These are phyloP conservation scores for Perccottus glenii DNA, from an alignment of 2,113 vertebrate species.

Conservation along the genomic window DNA sequence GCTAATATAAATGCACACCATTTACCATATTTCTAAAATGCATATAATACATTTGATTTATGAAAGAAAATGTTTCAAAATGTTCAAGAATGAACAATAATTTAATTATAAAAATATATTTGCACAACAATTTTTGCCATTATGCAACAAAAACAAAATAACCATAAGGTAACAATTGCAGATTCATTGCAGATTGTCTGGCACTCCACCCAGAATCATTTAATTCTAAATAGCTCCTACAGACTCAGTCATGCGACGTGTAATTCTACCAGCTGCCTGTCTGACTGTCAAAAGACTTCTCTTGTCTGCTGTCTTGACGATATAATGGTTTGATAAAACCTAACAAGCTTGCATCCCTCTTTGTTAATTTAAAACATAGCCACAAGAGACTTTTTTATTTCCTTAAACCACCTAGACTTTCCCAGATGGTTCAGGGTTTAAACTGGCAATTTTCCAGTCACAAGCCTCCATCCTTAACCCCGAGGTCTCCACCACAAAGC, in stretches of 20 bases:
- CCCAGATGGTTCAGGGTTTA: conserved; percentile 56
- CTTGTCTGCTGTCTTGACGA: conserved; percentile 7
- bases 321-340: conserved; percentile 24
- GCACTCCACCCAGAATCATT: conserved; percentile 9
- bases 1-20: no score
- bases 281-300: conserved; percentile 10
- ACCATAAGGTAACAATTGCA: neutral
- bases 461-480: conserved; percentile 51
- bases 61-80: no score
- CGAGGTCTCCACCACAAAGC: conserved; percentile 40
- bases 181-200: conserved; percentile 15
- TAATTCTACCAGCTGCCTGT: neutral
- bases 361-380: conserved; percentile 34
- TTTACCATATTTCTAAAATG: no score
- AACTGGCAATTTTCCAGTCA: conserved; percentile 53
- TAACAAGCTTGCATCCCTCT: conserved; percentile 41
- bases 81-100: no score
- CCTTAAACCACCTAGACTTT: conserved; percentile 46
- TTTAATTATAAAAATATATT: no score
- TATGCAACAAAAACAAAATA: no score
- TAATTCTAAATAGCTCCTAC: neutral
- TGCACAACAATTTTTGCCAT: no score
- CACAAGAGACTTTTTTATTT: conserved; percentile 46
- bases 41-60: no score
- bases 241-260: neutral